Conservation (phyloP, 2,113 vertebrate species). For the Burhinus oedicnemus region DNA sequence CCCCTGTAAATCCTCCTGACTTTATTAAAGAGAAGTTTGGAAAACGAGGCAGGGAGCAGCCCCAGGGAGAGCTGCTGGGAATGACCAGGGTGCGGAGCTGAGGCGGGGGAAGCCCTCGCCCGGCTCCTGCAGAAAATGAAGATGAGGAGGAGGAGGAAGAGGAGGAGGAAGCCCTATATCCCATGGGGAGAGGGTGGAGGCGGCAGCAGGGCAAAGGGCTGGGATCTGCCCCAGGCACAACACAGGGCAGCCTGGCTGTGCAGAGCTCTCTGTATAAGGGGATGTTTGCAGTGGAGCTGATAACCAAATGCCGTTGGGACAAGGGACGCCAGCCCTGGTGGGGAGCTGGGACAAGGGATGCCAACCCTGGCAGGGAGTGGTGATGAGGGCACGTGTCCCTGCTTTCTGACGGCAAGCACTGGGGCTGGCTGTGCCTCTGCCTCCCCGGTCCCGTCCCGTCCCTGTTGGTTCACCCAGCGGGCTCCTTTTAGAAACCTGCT, state of each 20-base stretch:
- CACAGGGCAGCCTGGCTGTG: not conserved
- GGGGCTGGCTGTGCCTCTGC: not conserved
- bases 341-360: not conserved
- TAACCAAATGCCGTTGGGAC: accelerated
- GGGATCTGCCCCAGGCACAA: not conserved
- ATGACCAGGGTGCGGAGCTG: not conserved
- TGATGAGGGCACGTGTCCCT: accelerated
- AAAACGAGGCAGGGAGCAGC: not conserved
- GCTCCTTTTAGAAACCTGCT: not conserved
- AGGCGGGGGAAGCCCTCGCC: accelerated
- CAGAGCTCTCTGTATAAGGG: not conserved
- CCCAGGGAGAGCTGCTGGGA: not conserved
- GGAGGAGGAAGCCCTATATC: not conserved
- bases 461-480: accelerated
- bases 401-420: not conserved
- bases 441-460: accelerated
- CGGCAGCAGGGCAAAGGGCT: not conserved
- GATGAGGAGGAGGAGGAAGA: not conserved
- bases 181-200: not conserved
- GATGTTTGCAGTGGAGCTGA: not conserved
- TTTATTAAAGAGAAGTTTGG: not conserved
- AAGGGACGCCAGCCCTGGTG: not conserved
- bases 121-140: not conserved
- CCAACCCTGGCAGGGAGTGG: not conserved
- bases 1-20: not conserved